A percentile compares a stretch with the other conserved stretches of the same genome.
Evolutionary conservation across 2,797 vertebrate species (phyloP).

Genomic region (Acestrorhynchus altus): DNA sequence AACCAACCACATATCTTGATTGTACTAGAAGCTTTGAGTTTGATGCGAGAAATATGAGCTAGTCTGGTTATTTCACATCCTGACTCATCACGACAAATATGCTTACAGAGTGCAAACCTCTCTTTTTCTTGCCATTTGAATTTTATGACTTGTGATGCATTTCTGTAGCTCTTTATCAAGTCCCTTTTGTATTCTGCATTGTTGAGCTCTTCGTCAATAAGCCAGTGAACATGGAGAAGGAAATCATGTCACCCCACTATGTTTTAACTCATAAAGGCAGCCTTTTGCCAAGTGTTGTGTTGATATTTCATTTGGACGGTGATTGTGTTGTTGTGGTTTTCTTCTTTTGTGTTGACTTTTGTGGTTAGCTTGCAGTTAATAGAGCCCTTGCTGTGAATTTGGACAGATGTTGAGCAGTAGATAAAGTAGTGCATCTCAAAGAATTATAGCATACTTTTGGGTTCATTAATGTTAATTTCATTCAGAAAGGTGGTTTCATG

Average conservation of each 20-base stretch:
- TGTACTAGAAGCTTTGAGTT: slow-evolving; percentile 3
- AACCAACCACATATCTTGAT: neutral
- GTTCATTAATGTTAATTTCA: no score
- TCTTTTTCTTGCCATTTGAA: neutral
- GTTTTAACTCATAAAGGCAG: neutral
- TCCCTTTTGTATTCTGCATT: neutral
- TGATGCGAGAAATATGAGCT: slow-evolving; percentile 4
- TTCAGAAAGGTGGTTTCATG: no score
- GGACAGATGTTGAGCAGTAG: neutral
- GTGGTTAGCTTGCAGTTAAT: neutral
- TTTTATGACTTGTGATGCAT: neutral
- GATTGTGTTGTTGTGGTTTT: slow-evolving; percentile 11
- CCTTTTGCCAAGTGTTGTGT: neutral
- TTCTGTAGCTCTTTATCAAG: neutral
- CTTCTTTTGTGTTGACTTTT: neutral
- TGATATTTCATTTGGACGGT: neutral
- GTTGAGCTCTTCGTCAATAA: neutral
- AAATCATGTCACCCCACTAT: neutral
- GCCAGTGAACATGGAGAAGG: neutral
- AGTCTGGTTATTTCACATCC: slow-evolving; percentile 30
- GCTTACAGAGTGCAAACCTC: slow-evolving; percentile 13
- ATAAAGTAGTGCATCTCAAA: no score
- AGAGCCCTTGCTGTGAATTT: neutral
- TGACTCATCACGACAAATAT: slow-evolving; percentile 33
- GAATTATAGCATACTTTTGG: no score